phyloP scores from a whole-genome alignment of 2,113 vertebrate species.

The Macroglossus sobrinus region DNA sequence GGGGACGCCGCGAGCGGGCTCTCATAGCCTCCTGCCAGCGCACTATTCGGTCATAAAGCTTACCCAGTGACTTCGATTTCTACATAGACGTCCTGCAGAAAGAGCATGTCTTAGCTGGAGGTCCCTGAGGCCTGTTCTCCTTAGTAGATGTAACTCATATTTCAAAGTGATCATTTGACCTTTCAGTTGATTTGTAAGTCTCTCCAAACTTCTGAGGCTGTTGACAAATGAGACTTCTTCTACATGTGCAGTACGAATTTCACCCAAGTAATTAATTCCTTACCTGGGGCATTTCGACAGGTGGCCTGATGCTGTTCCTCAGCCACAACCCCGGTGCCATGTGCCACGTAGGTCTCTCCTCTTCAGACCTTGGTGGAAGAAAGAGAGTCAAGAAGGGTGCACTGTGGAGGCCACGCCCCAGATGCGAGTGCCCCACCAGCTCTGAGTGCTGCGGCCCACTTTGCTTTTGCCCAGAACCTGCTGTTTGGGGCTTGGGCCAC shows the following conservation, averaged over 20 bases:
- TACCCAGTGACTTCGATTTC: neutral
- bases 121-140: neutral
- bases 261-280: neutral
- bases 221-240: neutral
- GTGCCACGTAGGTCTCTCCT: neutral
- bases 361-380: neutral
- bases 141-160: neutral
- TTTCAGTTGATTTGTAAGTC: neutral
- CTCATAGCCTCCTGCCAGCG: neutral
- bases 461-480: neutral
- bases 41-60: neutral
- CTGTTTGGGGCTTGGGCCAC: neutral
- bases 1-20: neutral
- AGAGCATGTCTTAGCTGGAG: neutral
- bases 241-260: neutral
- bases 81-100: neutral
- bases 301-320: neutral
- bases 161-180: constrained; percentile 21
- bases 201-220: neutral
- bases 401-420: rapidly evolving
- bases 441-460: neutral
- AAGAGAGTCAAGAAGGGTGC: neutral
- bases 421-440: neutral
- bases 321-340: neutral
- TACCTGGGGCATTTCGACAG: neutral